Evolutionary conservation across 2,888 invertebrate species (phyloP), one percentile per base, ranked within the genome.

Genomic region (Callyntrura sp.): DNA sequence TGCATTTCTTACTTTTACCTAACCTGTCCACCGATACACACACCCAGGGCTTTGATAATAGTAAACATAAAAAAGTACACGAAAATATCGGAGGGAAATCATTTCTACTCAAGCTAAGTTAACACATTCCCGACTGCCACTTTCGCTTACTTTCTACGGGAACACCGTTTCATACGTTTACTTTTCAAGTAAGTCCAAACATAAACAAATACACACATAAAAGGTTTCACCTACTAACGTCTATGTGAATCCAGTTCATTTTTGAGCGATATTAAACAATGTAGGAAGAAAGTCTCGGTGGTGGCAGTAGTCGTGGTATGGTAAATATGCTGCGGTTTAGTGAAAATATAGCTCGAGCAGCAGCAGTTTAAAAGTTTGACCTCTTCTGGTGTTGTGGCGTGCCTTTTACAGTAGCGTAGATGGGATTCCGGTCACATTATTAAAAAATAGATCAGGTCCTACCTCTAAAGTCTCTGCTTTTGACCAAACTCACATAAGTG

Each of bases 161-260:
- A 25, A 76, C 76, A 51, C 76, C 76, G 11, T 76, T 73, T 48
- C 76, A 3, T 76, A 1, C 28, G 28, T 55, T 87, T 81, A 87
- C 60, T 73, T 88, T 87, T 51, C 81, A 70, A 55, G 65, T 81
- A 81, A 87, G 87, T 81, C 70, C 81, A 70, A 87, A 87, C 70
- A 81, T 70, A 81, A 87, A 81, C 87, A 87, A 79, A 81, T 70
- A 43, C 65, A 81, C 81, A 73, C 51, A 73, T 73, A 51, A 73
- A 85, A 76, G 85, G 68, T 65, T 55, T 55, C 48, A 83, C 28
- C 68, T 70, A 51, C 43, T n/a, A n/a, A 55, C 48, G 20, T 73
- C n/a, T n/a, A 78, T 25, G 12, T 25, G 51, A 68, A 62, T 82
- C 82, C 82, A 51, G 65, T 65, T 20, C 25, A 25, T 76, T 78